Evolutionary conservation across 2,888 invertebrate genomes (phyloP).

Genomic region (Adelphocoris suturalis): DNA sequence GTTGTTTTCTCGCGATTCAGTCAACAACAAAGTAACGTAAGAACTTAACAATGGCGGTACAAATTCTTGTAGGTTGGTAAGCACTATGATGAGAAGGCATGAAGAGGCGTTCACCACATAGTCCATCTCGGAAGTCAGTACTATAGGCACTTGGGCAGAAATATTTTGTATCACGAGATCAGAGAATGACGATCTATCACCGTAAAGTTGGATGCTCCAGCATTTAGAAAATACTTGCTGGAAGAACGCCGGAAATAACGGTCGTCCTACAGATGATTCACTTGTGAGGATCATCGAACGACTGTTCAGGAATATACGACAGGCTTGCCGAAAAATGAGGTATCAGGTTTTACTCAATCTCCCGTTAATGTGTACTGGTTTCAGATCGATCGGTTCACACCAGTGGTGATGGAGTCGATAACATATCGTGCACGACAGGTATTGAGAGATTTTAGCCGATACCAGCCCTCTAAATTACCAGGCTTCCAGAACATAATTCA

Average conservation of each 20-base stretch:
- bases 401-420: too few species aligned
- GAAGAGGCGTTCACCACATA: not conserved
- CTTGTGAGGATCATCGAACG: not conserved
- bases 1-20: not conserved
- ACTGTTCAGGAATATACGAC: not conserved
- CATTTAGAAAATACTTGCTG: not conserved
- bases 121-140: not conserved
- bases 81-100: conserved; percentile 26
- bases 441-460: too few species aligned
- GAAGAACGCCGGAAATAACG: not conserved
- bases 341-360: too few species aligned
- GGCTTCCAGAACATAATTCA: too few species aligned
- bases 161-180: not conserved
- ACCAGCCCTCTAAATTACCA: too few species aligned
- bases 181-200: conserved; percentile 23
- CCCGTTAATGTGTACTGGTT: too few species aligned
- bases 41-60: not conserved
- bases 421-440: too few species aligned
- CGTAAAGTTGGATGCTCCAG: not conserved
- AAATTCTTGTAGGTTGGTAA: not conserved
- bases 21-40: conserved; percentile 12
- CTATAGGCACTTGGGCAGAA: not conserved
- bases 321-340: too few species aligned
- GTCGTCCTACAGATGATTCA: not conserved
- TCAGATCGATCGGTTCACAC: too few species aligned